Conservation (phyloP, 1,140 invertebrate species). For the Aphaenogaster rudis region DNA sequence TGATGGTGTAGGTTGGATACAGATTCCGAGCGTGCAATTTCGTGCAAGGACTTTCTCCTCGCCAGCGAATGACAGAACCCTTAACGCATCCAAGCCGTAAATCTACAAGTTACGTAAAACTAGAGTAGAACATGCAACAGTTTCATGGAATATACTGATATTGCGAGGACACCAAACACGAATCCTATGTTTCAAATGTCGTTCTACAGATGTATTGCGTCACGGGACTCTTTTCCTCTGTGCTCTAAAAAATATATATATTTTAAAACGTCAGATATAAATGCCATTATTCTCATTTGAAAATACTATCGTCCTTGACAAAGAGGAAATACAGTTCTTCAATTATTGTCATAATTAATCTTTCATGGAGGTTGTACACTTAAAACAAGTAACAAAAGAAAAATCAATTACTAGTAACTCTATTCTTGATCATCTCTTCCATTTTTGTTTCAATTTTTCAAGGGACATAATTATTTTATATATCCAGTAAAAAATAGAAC, state of each 20-base stretch:
- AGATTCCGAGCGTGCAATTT: constrained; percentile 60
- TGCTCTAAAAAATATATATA: neutral
- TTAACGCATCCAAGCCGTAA: constrained; percentile 63
- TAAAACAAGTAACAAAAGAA: neutral
- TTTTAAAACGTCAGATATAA: neutral
- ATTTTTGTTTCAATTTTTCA: neutral
- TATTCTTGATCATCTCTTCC: neutral
- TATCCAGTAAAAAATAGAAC: neutral
- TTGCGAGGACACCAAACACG: neutral
- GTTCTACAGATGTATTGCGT: neutral
- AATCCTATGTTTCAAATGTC: neutral
- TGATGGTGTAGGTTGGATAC: constrained; percentile 24
- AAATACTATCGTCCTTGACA: neutral
- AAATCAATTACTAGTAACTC: neutral
- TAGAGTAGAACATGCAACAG: constrained; percentile 74
- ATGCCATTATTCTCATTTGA: neutral
- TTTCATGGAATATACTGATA: constrained; percentile 58
- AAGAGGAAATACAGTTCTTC: neutral
- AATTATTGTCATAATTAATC: neutral
- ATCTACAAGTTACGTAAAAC: constrained; percentile 74
- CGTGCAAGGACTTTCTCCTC: constrained; percentile 43
- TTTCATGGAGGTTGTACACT: neutral
- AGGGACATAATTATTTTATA: neutral
- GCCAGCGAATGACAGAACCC: neutral
- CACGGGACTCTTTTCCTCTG: neutral